phyloP scores from a whole-genome alignment of 2,797 vertebrate species.

The Myotis pilosus region DNA sequence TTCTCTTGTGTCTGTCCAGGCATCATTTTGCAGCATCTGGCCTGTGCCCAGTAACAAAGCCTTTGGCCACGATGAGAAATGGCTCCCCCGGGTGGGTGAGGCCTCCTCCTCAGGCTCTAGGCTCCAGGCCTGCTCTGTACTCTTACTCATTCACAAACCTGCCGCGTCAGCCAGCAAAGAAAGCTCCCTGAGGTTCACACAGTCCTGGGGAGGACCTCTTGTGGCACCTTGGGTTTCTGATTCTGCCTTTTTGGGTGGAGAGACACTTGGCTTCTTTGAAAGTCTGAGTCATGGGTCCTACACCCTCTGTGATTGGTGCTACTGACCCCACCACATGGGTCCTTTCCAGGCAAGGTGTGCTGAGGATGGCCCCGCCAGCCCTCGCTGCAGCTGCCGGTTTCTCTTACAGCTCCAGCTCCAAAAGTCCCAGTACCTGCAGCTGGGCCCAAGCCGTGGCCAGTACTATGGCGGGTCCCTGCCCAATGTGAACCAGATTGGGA shows the following conservation, averaged over 20 bases:
- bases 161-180: background rate
- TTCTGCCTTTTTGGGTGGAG: background rate
- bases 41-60: background rate
- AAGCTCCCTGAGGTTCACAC: background rate
- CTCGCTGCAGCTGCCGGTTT: background rate
- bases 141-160: background rate
- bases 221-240: background rate
- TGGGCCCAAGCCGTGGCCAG: constrained; percentile 98
- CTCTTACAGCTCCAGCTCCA: constrained; percentile 95
- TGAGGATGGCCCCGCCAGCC: fast-evolving
- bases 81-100: background rate
- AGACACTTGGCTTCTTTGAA: background rate
- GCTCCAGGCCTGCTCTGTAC: background rate
- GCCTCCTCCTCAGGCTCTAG: background rate
- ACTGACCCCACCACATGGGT: background rate
- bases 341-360: background rate
- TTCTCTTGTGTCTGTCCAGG: background rate
- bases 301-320: background rate
- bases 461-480: constrained; percentile 99
- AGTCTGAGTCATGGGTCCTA: background rate
- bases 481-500: constrained; percentile 99
- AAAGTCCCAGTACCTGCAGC: constrained; percentile 99
- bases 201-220: background rate
- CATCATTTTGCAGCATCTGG: background rate
- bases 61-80: background rate